Evolutionary conservation across 2,888 invertebrate genomes (phyloP).

Genomic region (Microplitis deprimator): DNA sequence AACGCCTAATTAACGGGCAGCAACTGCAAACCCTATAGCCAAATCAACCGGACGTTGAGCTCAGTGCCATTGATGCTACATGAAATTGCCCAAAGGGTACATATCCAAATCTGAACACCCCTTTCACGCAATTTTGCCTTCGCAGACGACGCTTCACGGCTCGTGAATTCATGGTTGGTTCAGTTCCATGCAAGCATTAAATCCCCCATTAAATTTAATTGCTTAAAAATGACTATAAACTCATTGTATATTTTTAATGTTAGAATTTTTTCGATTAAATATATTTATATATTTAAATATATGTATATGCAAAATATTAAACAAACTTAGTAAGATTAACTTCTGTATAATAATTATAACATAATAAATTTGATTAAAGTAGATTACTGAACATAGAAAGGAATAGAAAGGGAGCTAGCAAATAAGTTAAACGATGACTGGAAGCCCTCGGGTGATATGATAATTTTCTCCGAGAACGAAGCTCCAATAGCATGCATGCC

Average conservation of each 20-base stretch:
- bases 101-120: constrained; percentile 39
- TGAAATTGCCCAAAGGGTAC: constrained; percentile 49
- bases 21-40: constrained; percentile 44
- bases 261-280: not conserved
- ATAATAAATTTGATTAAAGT: constrained; percentile 1
- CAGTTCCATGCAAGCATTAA: constrained; percentile 28
- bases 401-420: constrained; percentile 1
- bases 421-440: constrained; percentile 21
- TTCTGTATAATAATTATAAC: not conserved
- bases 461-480: constrained; percentile 53
- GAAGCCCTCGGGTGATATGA: constrained; percentile 43
- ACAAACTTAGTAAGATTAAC: not conserved
- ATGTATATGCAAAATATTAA: not conserved
- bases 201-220: constrained; percentile 18
- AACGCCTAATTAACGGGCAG: constrained; percentile 59
- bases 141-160: constrained; percentile 37
- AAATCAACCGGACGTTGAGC: constrained; percentile 30
- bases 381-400: not conserved
- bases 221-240: not conserved
- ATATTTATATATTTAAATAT: not conserved
- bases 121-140: constrained; percentile 32
- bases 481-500: constrained; percentile 45
- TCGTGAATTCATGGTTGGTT: constrained; percentile 30
- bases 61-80: constrained; percentile 45
- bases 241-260: not conserved